A percentile compares a stretch with the other conserved stretches of the same genome.
phyloP scores from a whole-genome alignment of 2,888 invertebrate genomes.

The Xestobium rufovillosum region DNA sequence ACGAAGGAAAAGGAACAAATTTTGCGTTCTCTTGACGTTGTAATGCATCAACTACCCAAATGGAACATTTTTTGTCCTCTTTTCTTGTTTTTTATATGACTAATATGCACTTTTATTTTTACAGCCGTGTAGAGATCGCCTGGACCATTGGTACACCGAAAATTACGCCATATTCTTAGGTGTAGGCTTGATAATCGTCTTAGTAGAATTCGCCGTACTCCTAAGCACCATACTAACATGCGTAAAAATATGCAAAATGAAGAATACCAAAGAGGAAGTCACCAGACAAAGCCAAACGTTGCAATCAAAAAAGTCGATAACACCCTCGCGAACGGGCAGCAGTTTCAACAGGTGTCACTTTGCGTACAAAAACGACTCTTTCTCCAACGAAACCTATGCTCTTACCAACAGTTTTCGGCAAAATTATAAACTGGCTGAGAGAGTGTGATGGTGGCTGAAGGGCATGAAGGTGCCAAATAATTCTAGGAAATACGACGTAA shows the following conservation, averaged over 20 bases:
- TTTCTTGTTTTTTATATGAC: too few relatives aligned
- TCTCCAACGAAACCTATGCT: slow-evolving; percentile 39
- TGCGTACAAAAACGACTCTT: slow-evolving; percentile 28
- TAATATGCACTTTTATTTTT: slow-evolving; percentile 26
- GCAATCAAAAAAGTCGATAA: slow-evolving; percentile 4
- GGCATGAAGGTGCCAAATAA: slow-evolving; percentile 30
- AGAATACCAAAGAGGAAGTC: slow-evolving; percentile 25
- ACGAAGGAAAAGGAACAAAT: too few relatives aligned
- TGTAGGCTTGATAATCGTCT: slow-evolving; percentile 56
- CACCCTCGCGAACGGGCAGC: neutral
- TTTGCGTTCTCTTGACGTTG: too few relatives aligned
- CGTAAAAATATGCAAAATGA: slow-evolving; percentile 51
- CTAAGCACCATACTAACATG: slow-evolving; percentile 65
- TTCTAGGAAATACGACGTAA: slow-evolving; percentile 36
- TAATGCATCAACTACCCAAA: too few relatives aligned
- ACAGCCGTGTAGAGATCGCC: slow-evolving; percentile 60
- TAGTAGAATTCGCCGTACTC: slow-evolving; percentile 67
- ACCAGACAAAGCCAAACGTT: slow-evolving; percentile 7
- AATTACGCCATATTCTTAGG: slow-evolving; percentile 64
- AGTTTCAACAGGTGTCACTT: slow-evolving; percentile 7
- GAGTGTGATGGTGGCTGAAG: slow-evolving; percentile 39
- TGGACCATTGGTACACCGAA: slow-evolving; percentile 71
- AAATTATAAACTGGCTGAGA: slow-evolving; percentile 38
- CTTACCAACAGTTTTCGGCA: slow-evolving; percentile 38
- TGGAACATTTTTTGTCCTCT: too few relatives aligned